phyloP scores from a whole-genome alignment of 2,797 vertebrate genomes.

The Miichthys miiuy region DNA sequence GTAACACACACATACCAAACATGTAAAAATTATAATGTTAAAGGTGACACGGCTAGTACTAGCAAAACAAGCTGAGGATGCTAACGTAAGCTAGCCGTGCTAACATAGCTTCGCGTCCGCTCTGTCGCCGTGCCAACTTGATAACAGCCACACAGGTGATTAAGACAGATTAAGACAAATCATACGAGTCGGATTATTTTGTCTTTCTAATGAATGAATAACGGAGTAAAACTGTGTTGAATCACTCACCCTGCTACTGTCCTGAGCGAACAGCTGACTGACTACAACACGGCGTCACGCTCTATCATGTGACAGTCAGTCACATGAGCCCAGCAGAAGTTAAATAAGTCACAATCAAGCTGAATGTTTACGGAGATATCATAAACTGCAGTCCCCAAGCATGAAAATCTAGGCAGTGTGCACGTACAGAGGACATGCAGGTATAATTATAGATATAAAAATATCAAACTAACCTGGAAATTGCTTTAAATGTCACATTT shows the following conservation, averaged over 20 bases:
- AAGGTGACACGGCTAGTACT: background rate
- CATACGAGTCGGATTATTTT: accelerated
- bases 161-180: background rate
- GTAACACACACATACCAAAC: accelerated
- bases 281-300: constrained; percentile 71
- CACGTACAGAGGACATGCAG: too few relatives aligned
- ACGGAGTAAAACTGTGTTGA: background rate
- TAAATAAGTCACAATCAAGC: background rate
- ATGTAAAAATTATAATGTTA: background rate
- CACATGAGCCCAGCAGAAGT: constrained; percentile 58
- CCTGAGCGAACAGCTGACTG: constrained; percentile 70
- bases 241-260: constrained; percentile 65
- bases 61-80: constrained; percentile 34
- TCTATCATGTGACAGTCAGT: constrained; percentile 80
- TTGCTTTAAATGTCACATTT: background rate
- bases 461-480: background rate
- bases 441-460: background rate
- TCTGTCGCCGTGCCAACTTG: background rate
- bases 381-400: background rate
- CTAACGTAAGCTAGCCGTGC: constrained; percentile 52
- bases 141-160: background rate
- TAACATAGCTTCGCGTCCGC: constrained; percentile 23
- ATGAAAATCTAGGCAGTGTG: background rate
- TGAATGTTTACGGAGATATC: too few relatives aligned
- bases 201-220: background rate